Evolutionary conservation across 2,797 vertebrate genomes (phyloP).

Genomic region (Micrastur ruficollis): DNA sequence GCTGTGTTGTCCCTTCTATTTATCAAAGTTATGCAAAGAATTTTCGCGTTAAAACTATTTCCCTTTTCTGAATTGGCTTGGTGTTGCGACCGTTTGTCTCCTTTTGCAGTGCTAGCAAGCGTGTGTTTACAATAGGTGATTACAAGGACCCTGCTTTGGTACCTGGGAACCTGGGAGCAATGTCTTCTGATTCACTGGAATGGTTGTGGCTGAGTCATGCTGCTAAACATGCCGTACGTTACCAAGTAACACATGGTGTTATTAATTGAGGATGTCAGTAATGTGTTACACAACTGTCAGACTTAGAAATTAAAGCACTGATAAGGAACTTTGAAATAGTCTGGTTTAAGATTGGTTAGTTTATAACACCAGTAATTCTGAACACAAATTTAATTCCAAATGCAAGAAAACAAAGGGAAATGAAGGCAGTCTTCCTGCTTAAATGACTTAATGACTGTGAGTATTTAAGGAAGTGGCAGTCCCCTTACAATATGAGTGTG

Average conservation of each 20-base stretch:
- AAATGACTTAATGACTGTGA: neutral
- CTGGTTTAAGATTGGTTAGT: neutral
- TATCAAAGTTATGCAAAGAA: neutral
- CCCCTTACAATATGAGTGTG: neutral
- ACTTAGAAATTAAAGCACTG: neutral
- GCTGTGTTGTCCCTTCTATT: neutral
- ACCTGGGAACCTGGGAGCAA: neutral
- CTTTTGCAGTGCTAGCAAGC: neutral
- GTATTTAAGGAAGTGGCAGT: neutral
- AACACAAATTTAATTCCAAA: neutral
- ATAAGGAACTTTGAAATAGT: neutral
- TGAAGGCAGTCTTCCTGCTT: neutral
- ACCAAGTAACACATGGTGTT: neutral
- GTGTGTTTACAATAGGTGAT: neutral
- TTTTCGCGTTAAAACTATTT: neutral
- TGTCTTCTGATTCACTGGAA: neutral
- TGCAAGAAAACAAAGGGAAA: neutral
- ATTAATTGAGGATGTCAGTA: neutral
- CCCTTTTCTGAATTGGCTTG: neutral
- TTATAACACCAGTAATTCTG: neutral
- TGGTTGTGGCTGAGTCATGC: rapidly evolving
- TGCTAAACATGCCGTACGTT: neutral
- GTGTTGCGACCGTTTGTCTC: neutral
- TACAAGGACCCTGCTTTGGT: neutral
- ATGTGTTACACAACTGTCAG: neutral